Base-by-base conservation (phyloP, 2,888 invertebrate genomes). In the Dynastes hyllus region DNA sequence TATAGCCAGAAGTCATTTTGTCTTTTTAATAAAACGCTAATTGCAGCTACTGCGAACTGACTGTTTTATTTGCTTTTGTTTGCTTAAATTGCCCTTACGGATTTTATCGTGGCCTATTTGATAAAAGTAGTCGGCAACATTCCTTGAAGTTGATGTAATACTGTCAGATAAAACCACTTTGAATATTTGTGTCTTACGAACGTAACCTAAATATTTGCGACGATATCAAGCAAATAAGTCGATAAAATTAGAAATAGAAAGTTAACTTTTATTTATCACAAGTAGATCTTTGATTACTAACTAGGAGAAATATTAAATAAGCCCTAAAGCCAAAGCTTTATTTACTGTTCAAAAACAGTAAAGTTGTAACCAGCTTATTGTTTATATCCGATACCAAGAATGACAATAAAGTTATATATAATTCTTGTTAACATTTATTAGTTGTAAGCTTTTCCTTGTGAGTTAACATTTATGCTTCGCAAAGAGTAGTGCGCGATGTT, bases 21-120 rank as follows among this genome's bases (percentile, higher is more conserved):
- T 40, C 9, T 73, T 55, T 79, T 79, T 75, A 73, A 77, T 79
- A 70, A 79, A 71, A 77, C 76, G 50, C 76, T 79, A 67, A 77
- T 75, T 75, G 61, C 75, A 53, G 77, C 73, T 79, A 77, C 79
- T 58, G 75, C 58, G 63, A 63, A 66, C 22, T 22, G 22, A 58
- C 50, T 37, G 29, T 16, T 78, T 45, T 58, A 70, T 55, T 73
- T 63, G n/a, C 51, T 75, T 58, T 67, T 58, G 27, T 77, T 55
- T 77, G 37, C 45, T 55, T 71, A 51, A 55, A 55, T 53, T n/a
- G 29, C 61, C 45, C 32, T 51, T 51, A 27, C 29, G 40, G 76
- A 58, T 61, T 61, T 61, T 22, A 51, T 65, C 53, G 63, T 32
- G 63, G 32, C 63, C 63, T 63, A 63, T 32, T 71, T 63, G 63